These are phyloP conservation scores for Tenthredo mesomela DNA, from an alignment of 2,888 invertebrate genomes.

Conservation along the genomic window DNA sequence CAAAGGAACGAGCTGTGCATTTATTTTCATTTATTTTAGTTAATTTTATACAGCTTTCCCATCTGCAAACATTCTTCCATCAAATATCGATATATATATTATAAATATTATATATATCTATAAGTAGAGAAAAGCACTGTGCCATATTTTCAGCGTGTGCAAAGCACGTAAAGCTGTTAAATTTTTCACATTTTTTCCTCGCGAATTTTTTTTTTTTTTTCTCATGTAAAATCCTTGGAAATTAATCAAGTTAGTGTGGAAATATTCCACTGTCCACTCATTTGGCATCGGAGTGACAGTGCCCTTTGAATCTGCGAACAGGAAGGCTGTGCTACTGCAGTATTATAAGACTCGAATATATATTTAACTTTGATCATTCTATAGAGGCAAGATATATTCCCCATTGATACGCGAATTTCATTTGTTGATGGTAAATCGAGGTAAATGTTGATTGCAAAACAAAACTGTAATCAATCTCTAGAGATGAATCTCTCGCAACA, in stretches of 20 bases:
- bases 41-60: too few relatives aligned
- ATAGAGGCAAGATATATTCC: neutral
- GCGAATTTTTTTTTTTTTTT: neutral
- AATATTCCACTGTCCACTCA: neutral
- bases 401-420: neutral
- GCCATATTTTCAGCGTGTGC: neutral
- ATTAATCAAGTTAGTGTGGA: neutral
- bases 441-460: neutral
- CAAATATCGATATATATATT: neutral
- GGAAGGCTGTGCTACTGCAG: neutral
- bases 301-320: neutral
- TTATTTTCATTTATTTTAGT: neutral
- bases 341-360: neutral
- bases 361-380: neutral
- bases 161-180: neutral
- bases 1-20: neutral
- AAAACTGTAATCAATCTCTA: neutral
- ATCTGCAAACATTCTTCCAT: neutral
- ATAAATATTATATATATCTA: too few relatives aligned
- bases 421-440: neutral
- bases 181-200: neutral
- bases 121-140: neutral
- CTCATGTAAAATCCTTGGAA: neutral
- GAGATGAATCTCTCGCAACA: too few relatives aligned
- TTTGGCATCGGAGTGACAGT: neutral